Evolutionary conservation across 1,140 invertebrate genomes (phyloP), one percentile per base, ranked within the genome.

Genomic region (Trichonephila clavata): DNA sequence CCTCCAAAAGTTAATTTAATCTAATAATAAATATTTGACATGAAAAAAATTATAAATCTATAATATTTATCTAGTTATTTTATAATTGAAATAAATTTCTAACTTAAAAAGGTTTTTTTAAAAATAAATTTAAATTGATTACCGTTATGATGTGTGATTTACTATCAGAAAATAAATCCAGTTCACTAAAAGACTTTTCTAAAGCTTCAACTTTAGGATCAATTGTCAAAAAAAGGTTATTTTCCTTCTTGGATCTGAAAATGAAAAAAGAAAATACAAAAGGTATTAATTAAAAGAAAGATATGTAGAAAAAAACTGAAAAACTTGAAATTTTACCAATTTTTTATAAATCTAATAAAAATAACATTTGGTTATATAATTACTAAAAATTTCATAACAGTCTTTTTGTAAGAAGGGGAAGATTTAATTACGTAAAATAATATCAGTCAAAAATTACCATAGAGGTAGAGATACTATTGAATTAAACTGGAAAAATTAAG

Each of bases 111-210:
- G n/a, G n/a, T n/a, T 4, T 5, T 18, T 63, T 63, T 1, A 63
- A 21, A 18, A 63, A 21, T 50, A 50, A 10, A 10, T 50, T 50
- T 0, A 50, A 13, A 50, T 27, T 43, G 63, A 95, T 95, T 94
- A 96, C 96, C 20, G 95, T 95, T 43, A 96, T 95, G 32, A 96
- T 95, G 91, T 95, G 95, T 16, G 95, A 95, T 86, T 95, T 95
- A n/a, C 95, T 97, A 86, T 98, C 97, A 93, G 97, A 96, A 96
- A 98, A 97, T 61, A 99, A 96, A 95, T 98, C 97, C 60, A 99
- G 96, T 95, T 98, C 98, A 59, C 98, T 97, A 95, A 99, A 98
- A 0, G 98, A 98, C 95, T 97, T 97, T 92, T 97, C 97, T 77
- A 98, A 95, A 60, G 97, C 97, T 95, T 97, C 96, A n/a, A 96